Conservation (phyloP, 2,113 vertebrate species). For the Eurystomus gularis region DNA sequence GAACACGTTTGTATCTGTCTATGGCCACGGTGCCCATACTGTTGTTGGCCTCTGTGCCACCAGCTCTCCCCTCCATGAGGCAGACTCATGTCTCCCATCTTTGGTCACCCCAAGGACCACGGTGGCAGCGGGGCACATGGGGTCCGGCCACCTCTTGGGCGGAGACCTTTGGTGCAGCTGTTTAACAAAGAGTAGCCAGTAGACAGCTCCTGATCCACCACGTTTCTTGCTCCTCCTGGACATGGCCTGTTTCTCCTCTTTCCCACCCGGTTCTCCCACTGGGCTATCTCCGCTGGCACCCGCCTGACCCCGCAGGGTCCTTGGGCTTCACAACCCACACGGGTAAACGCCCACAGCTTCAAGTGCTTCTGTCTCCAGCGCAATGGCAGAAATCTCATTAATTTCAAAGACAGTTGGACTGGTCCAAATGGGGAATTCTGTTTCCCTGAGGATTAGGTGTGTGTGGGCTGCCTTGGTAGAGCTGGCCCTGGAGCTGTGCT, state of each 20-base stretch:
- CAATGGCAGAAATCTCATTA: not conserved
- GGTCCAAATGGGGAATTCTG: not conserved
- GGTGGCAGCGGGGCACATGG: not conserved
- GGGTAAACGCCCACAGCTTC: not conserved
- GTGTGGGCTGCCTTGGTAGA: not conserved
- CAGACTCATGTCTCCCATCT: not conserved
- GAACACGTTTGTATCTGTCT: not conserved
- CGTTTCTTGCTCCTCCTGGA: not conserved
- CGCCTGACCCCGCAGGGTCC: rapidly evolving
- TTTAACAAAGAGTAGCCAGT: not conserved
- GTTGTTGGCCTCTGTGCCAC: not conserved
- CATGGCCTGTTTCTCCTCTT: not conserved
- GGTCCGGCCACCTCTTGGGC: not conserved
- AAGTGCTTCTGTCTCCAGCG: not conserved
- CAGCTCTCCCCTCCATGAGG: not conserved
- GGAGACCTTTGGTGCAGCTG: not conserved
- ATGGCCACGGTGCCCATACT: not conserved
- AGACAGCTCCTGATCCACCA: not conserved
- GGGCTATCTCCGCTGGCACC: not conserved
- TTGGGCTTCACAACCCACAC: not conserved
- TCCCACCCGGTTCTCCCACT: not conserved
- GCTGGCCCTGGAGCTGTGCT: not conserved
- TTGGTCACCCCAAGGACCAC: not conserved
- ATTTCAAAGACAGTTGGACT: not conserved
- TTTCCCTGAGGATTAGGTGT: not conserved